Percentiles rank a stretch among this genome's conserved stretches.
Evolutionary conservation across 2,113 vertebrate species (phyloP).

Genomic region (Camelus bactrianus): DNA sequence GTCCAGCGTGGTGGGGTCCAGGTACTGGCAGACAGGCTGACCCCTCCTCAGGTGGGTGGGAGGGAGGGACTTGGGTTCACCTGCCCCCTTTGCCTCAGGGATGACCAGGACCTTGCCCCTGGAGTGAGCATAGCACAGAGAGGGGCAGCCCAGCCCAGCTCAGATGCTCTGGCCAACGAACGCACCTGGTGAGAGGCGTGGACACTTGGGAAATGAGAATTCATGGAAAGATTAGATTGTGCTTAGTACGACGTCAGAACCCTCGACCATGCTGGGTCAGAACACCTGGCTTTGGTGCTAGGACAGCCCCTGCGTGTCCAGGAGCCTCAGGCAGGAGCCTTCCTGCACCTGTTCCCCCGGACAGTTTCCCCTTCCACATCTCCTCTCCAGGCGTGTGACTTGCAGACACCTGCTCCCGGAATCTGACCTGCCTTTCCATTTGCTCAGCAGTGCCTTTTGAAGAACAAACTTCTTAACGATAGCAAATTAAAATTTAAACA

Average conservation of each 20-base stretch:
- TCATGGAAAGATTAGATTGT: too few species aligned
- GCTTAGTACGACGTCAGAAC: accelerated
- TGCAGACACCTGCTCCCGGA: accelerated
- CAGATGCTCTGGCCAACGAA: background rate
- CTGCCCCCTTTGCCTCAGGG: background rate
- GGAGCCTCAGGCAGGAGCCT: background rate
- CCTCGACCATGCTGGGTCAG: accelerated
- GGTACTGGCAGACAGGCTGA: accelerated
- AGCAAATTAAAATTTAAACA: background rate
- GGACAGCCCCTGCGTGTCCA: accelerated
- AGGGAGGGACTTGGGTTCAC: background rate
- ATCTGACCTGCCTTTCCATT: accelerated
- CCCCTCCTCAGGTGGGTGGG: background rate
- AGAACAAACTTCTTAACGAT: background rate
- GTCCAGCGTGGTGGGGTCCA: background rate
- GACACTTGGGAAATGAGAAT: background rate
- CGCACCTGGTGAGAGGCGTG: accelerated
- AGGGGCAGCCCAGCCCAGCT: background rate
- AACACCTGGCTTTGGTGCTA: background rate
- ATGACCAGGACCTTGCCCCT: too few species aligned
- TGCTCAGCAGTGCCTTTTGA: background rate
- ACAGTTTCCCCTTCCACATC: background rate
- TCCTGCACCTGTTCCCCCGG: too few species aligned
- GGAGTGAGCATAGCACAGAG: accelerated
- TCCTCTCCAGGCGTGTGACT: accelerated